Base-by-base conservation (phyloP, 92 coral and sea anemone genomes). In the Nematostella vectensis region DNA sequence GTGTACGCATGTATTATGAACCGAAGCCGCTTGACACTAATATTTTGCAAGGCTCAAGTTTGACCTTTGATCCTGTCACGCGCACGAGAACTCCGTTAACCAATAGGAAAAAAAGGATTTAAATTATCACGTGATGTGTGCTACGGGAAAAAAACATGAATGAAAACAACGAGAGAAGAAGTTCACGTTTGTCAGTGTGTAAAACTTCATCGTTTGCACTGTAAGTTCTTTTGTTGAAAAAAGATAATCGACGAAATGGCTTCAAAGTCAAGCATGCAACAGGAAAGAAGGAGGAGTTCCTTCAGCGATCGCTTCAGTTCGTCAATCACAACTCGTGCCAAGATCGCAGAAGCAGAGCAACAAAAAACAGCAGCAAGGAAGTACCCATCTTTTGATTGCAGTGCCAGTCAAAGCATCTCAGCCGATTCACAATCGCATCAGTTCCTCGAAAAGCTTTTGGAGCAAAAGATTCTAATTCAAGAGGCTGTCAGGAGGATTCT, bases 401-500 rank as follows among this genome's bases (percentile, higher is more conserved):
- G 83, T 63, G 78, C 69, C 13, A 64, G 58, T 29, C 65, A 48
- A 27, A 77, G 65, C 43, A 62, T 55, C 30, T 77, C 83, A 48
- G 62, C 69, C 27, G 56, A 43, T 57, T 69, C 77, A 31, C 73
- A 61, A 30, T 77, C 83, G 31, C 73, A 77, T 65, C 78, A 77
- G 60, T 42, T 67, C 15, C 56, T 77, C 39, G 73, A 77, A 52
- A 68, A 77, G 54, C 76, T 77, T 49, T 66, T 77, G 13, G 79
- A 70, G 36, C 78, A 64, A 59, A 67, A 64, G 64, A 67, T 64
- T 63, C 64, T 77, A 64, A 77, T 77, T 69, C 83, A 70, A 66
- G 83, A 77, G 54, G 83, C 83, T 1, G 83, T 77, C 36, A 68
- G 83, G 30, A 54, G 83, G 44, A 68, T 77, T 54, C 16, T 77